A percentile compares a stretch with the other conserved stretches of the same genome.
Evolutionary conservation across 2,888 invertebrate species (phyloP).

Genomic region (Odontocolon sp.): DNA sequence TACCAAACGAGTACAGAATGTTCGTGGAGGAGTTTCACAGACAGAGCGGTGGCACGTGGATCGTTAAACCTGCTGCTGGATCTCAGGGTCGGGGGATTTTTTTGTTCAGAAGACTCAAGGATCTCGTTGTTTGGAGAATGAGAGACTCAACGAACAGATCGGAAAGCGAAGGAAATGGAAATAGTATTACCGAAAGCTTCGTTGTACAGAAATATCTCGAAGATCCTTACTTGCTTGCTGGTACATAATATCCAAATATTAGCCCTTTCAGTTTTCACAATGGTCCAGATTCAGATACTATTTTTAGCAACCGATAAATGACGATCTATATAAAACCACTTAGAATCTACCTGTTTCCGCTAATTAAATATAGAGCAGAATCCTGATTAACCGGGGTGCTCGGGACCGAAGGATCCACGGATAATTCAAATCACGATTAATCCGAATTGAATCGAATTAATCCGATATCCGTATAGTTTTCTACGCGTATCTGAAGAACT

Average conservation of each 20-base stretch:
- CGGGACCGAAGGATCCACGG: too few relatives aligned
- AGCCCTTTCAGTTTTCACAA: not conserved
- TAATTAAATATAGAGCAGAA: too few relatives aligned
- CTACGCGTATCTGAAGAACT: too few relatives aligned
- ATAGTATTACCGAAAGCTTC: slow-evolving; percentile 74
- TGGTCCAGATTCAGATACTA: not conserved
- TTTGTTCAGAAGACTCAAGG: slow-evolving; percentile 82
- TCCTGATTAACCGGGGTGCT: too few relatives aligned
- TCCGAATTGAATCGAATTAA: too few relatives aligned
- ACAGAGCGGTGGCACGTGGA: slow-evolving; percentile 84
- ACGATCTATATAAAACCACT: too few relatives aligned
- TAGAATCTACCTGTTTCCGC: too few relatives aligned
- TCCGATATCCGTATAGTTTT: too few relatives aligned
- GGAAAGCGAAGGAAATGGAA: slow-evolving; percentile 32
- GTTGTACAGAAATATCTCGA: slow-evolving; percentile 84
- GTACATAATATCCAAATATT: slow-evolving; percentile 65
- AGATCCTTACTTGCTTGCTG: slow-evolving; percentile 84
- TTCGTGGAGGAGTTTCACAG: slow-evolving; percentile 84
- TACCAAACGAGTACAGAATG: slow-evolving; percentile 84
- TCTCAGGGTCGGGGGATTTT: slow-evolving; percentile 85
- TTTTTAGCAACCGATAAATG: too few relatives aligned
- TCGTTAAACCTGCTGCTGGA: slow-evolving; percentile 85
- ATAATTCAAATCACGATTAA: too few relatives aligned
- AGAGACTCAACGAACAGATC: slow-evolving; percentile 63
- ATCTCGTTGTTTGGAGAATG: slow-evolving; percentile 75